A percentile compares a stretch with the other conserved stretches of the same genome.
Conservation (phyloP, 2,888 invertebrate genomes). For the Elysia crispata region DNA sequence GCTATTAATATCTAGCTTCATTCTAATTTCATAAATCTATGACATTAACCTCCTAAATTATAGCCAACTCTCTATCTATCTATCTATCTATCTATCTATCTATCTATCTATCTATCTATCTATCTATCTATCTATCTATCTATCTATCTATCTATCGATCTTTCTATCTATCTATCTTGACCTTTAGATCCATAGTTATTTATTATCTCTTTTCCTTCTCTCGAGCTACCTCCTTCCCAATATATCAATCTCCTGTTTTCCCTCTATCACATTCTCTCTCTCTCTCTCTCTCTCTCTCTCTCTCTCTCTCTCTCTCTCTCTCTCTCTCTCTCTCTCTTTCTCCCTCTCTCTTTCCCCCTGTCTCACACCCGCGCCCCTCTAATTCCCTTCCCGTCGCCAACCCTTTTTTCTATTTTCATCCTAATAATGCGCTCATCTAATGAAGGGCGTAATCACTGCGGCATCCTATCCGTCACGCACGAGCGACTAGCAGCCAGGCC, state of each 20-base stretch:
- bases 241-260: constrained; percentile 1
- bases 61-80: too few species aligned
- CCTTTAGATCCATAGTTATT: not conserved
- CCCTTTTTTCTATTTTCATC: too few species aligned
- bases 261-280: not conserved
- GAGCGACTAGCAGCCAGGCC: too few species aligned
- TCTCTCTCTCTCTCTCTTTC: constrained; percentile 1
- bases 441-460: too few species aligned
- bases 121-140: constrained; percentile 20
- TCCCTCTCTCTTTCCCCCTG: not conserved
- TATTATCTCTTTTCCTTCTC: not conserved
- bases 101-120: constrained; percentile 28
- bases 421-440: too few species aligned
- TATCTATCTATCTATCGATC: not conserved
- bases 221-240: constrained; percentile 14
- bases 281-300: constrained; percentile 32
- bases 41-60: too few species aligned
- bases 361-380: not conserved
- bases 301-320: constrained; percentile 32
- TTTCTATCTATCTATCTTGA: constrained; percentile 5
- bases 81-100: constrained; percentile 29
- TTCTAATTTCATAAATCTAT: too few species aligned
- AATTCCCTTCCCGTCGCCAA: too few species aligned
- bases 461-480: too few species aligned
- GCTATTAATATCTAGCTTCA: too few species aligned